Evolutionary conservation across 2,888 invertebrate genomes (phyloP).

Genomic region (Orthonevra nobilis): DNA sequence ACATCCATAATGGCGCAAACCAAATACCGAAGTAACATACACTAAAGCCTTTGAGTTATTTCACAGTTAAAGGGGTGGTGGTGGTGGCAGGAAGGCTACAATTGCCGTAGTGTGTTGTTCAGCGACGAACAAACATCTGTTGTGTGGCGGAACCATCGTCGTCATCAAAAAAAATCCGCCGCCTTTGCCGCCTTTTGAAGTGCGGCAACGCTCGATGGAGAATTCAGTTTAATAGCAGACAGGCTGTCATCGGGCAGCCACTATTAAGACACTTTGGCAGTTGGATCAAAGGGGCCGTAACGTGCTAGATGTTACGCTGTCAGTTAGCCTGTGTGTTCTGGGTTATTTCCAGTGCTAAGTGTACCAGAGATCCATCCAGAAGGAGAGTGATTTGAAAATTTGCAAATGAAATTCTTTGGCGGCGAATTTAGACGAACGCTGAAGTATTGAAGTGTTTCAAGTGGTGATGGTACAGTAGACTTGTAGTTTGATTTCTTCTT

Average conservation of each 20-base stretch:
- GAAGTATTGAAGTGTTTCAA: conserved; percentile 49
- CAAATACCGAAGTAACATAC: conserved; percentile 14
- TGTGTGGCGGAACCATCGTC: conserved; percentile 26
- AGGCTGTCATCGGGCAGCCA: conserved; percentile 66
- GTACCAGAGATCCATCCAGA: conserved; percentile 55
- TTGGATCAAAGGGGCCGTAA: conserved; percentile 66
- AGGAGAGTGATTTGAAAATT: conserved; percentile 46
- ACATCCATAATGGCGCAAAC: conserved; percentile 24
- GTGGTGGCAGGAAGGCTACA: background rate
- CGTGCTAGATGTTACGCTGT: conserved; percentile 66
- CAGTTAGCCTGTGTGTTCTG: conserved; percentile 51
- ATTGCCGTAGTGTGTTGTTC: conserved; percentile 20
- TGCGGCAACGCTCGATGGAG: conserved; percentile 48
- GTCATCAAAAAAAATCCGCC: conserved; percentile 47
- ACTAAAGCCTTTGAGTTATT: conserved; percentile 38
- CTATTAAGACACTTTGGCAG: conserved; percentile 70
- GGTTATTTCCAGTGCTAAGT: conserved; percentile 66
- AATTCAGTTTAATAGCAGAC: conserved; percentile 66
- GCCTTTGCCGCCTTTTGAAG: conserved; percentile 60
- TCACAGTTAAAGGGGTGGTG: background rate
- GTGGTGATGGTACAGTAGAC: conserved; percentile 27
- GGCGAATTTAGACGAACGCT: conserved; percentile 48
- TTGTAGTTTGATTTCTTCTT: background rate
- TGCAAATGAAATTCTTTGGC: conserved; percentile 64
- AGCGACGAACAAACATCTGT: conserved; percentile 61